Conservation (phyloP, 1,140 invertebrate species). For the Drosophila subpulchrella region DNA sequence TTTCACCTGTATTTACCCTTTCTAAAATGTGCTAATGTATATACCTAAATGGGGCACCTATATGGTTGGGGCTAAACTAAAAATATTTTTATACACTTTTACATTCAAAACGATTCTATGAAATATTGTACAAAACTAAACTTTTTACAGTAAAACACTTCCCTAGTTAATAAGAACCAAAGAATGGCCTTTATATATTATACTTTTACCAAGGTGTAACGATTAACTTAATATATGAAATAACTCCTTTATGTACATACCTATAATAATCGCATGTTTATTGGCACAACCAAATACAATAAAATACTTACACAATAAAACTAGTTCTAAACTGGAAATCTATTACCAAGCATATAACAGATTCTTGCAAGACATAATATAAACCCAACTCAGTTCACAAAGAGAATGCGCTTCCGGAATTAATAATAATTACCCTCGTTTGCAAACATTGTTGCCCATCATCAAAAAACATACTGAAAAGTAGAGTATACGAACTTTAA, state of each 20-base stretch:
- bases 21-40: constrained; percentile 26
- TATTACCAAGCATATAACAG: neutral
- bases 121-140: neutral
- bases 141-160: neutral
- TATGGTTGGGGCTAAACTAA: neutral
- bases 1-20: constrained; percentile 24
- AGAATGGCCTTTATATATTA: constrained; percentile 9
- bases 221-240: constrained; percentile 6
- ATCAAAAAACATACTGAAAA: constrained; percentile 1
- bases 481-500: constrained; percentile 13
- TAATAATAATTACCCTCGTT: constrained; percentile 10
- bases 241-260: constrained; percentile 10
- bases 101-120: neutral
- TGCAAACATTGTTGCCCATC: constrained; percentile 17
- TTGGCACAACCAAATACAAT: constrained; percentile 16
- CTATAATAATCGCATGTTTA: constrained; percentile 31
- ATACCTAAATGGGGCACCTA: constrained; percentile 5
- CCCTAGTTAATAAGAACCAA: constrained; percentile 10
- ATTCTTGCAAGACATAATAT: neutral
- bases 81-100: constrained; percentile 8
- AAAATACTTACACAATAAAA: constrained; percentile 15
- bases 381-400: neutral
- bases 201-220: constrained; percentile 7
- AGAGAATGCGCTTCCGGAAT: constrained; percentile 12
- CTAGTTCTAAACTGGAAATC: constrained; percentile 15